Evolutionary conservation across 2,888 invertebrate genomes (phyloP), one percentile per base, ranked within the genome.

Genomic region (Leucophenga montana): DNA sequence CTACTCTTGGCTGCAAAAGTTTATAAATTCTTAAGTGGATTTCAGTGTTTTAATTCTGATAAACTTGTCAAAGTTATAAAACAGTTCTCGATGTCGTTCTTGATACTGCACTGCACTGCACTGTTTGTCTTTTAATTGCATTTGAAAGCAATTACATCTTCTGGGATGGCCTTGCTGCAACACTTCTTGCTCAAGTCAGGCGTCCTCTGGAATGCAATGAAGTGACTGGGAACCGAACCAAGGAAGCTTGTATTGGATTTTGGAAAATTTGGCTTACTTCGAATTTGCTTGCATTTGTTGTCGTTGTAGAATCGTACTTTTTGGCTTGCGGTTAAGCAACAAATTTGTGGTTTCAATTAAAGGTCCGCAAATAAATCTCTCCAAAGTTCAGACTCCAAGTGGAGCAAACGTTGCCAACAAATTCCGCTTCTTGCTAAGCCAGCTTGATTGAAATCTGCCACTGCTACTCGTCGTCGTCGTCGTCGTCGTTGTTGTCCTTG

Each of bases 271-370:
- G 4, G 48, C 67, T 16, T 39, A 50, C 57, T 67, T 59, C 27
- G 57, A 22, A 27, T 53, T 48, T 27, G 27, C 13, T 22, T 66
- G 33, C 31, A 27, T 27, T 31, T 57, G 57, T n/a, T 22, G 46
- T 22, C 22, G 13, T 46, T 64, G 27, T 50, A 50, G 5, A 50
- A 50, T 50, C 20, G n/a, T 27, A 1, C 27, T 22, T 11, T 8
- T 39, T 44, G 50, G 13, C 54, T 20, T 44, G 56, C 16, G 50
- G 46, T 62, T 68, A 56, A 59, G 13, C 18, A 59, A 31, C 64
- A 39, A 70, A 67, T 67, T 73, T 72, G 50, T 70, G 67, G 66
- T 14, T 65, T 68, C 20, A 54, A 70, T 73, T 67, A 70, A 74
- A 53, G 56, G 68, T 64, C 67, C 67, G 22, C 62, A 61, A 44